phyloP scores from a whole-genome alignment of 2,888 invertebrate species.

The Caenorhabditis auriculariae region DNA sequence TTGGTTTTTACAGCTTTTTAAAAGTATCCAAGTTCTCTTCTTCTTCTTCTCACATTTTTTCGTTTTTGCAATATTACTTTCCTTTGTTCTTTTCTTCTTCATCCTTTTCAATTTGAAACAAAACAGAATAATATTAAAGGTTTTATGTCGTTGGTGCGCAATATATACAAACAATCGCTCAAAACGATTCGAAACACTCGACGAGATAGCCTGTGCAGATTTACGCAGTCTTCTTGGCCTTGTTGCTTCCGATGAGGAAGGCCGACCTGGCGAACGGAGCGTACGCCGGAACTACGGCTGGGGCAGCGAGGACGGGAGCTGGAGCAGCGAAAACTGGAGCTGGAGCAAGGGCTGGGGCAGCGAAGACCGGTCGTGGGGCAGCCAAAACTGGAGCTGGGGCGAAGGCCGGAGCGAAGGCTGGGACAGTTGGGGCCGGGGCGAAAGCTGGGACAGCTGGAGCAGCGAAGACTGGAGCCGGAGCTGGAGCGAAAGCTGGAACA shows the following conservation, averaged over 20 bases:
- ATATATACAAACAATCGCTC: too few relatives aligned
- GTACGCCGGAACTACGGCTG: conserved; percentile 26
- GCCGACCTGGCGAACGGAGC: conserved; percentile 40
- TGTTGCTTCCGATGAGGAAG: conserved; percentile 37
- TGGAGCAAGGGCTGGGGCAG: conserved; percentile 10
- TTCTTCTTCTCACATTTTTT: too few relatives aligned
- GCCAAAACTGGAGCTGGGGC: conserved; percentile 9
- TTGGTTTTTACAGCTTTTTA: too few relatives aligned
- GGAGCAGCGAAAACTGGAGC: conserved; percentile 21
- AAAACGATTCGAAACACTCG: too few relatives aligned
- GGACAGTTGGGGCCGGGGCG: background rate
- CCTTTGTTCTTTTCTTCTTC: too few relatives aligned
- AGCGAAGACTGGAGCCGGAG: conserved; percentile 18
- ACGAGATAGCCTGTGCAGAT: too few relatives aligned
- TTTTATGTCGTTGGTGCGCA: too few relatives aligned
- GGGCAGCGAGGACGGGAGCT: conserved; percentile 9
- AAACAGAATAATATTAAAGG: too few relatives aligned
- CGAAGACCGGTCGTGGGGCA: conserved; percentile 2
- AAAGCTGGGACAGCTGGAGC: conserved; percentile 4
- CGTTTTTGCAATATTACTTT: too few relatives aligned
- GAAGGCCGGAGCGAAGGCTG: conserved; percentile 8
- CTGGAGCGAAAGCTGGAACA: conserved; percentile 14
- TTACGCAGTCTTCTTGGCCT: conserved; percentile 39
- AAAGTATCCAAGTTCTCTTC: too few relatives aligned
- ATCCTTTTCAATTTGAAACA: too few relatives aligned